A percentile compares a stretch with the other conserved stretches of the same genome.
Conservation (phyloP, 1,140 invertebrate genomes). For the Drosophila subobscura region DNA sequence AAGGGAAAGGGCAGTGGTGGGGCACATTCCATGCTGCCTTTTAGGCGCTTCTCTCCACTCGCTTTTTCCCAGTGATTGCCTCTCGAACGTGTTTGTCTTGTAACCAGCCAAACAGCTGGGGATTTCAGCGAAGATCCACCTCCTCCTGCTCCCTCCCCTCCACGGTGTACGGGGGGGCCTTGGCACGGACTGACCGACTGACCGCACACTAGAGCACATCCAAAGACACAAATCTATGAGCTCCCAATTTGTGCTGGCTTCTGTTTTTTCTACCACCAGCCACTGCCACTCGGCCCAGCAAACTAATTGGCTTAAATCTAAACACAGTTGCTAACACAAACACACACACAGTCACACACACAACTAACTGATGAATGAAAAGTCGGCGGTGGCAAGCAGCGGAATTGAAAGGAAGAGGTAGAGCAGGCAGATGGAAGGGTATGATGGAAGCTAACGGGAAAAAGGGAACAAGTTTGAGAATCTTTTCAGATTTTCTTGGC, state of each 20-base stretch:
- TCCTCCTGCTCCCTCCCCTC: too few species aligned
- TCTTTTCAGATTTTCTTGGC: too few species aligned
- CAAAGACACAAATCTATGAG: conserved; percentile 75
- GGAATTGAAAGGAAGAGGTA: conserved; percentile 2
- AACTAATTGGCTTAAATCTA: conserved; percentile 78
- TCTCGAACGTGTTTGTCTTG: conserved; percentile 60
- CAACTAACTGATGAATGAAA: conserved; percentile 1
- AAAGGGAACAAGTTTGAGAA: too few species aligned
- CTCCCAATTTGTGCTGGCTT: conserved; percentile 44
- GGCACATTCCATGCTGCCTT: conserved; percentile 35
- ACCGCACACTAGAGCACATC: conserved; percentile 49
- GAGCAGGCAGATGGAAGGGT: not conserved
- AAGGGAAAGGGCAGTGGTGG: not conserved
- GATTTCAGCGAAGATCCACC: too few species aligned
- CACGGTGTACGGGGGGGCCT: conserved; percentile 4
- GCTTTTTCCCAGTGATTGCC: conserved; percentile 34
- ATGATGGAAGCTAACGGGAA: conserved; percentile 5
- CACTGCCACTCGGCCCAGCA: conserved; percentile 21
- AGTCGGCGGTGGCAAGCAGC: not conserved
- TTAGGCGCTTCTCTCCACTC: conserved; percentile 25
- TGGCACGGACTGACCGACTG: conserved; percentile 50
- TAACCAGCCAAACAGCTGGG: conserved; percentile 3
- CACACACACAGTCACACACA: too few species aligned
- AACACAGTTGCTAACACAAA: conserved; percentile 47
- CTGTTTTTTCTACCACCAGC: conserved; percentile 35